These are phyloP conservation scores for Rhopalosiphum nymphaeae DNA, from an alignment of 2,888 invertebrate species.

Conservation along the genomic window DNA sequence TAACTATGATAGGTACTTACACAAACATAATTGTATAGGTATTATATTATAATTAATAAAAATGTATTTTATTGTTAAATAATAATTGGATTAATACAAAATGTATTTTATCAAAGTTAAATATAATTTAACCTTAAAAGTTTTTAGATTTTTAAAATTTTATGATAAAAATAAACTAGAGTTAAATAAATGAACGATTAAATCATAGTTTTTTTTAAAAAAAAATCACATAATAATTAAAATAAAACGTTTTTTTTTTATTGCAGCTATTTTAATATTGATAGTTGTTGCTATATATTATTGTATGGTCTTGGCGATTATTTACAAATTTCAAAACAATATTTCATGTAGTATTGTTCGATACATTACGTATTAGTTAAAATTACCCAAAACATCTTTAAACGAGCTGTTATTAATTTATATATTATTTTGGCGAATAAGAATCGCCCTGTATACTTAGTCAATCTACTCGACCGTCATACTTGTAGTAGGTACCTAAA, in stretches of 20 bases:
- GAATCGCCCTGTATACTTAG: background rate
- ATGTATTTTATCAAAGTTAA: background rate
- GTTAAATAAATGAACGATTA: background rate
- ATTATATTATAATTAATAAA: background rate
- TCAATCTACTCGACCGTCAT: background rate
- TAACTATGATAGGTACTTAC: no score
- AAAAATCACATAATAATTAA: background rate
- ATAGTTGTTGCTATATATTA: background rate
- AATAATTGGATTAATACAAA: background rate
- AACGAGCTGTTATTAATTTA: background rate
- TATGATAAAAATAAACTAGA: background rate
- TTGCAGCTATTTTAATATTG: background rate
- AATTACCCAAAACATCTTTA: background rate
- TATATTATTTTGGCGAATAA: background rate
- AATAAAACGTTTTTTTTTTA: background rate
- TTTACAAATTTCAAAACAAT: background rate
- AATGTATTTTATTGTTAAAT: background rate
- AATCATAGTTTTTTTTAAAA: background rate
- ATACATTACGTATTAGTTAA: background rate
- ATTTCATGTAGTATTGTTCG: background rate
- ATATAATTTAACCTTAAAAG: background rate
- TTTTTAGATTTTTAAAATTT: background rate
- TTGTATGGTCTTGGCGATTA: background rate
- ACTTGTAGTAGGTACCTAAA: background rate
- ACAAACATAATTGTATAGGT: background rate